Evolutionary conservation across 2,797 vertebrate species (phyloP).

Genomic region (Chelon auratus): DNA sequence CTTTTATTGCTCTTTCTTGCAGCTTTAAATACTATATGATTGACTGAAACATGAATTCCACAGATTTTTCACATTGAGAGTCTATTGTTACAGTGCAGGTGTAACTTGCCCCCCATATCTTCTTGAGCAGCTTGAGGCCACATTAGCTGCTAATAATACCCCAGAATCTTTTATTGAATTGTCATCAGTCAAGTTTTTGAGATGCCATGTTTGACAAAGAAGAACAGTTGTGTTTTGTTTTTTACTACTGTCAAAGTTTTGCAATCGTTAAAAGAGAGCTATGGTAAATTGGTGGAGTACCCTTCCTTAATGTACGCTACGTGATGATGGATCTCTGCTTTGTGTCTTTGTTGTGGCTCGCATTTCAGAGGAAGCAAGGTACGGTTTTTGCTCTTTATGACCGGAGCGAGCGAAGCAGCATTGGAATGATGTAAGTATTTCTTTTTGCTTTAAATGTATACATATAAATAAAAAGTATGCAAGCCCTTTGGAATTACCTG

Average conservation of each 20-base stretch:
- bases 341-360: conserved; percentile 19
- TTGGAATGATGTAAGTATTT: conserved; percentile 93
- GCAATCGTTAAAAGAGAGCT: not conserved
- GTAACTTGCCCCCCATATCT: not conserved
- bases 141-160: not conserved
- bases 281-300: not conserved
- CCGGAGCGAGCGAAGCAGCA: conserved; percentile 78
- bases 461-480: not conserved
- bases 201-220: not conserved
- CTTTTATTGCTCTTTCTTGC: not conserved
- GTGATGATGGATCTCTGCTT: conserved; percentile 12
- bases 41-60: not conserved
- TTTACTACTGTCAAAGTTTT: not conserved
- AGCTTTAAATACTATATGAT: not conserved
- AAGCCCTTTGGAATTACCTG: not conserved
- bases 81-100: too few relatives aligned
- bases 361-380: conserved; percentile 87
- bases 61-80: not conserved
- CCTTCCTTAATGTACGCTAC: not conserved
- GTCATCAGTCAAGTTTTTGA: not conserved
- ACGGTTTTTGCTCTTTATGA: conserved; percentile 89
- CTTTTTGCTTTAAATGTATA: not conserved
- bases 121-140: not conserved
- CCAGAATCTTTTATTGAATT: not conserved
- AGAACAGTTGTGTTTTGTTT: not conserved